A percentile compares a stretch with the other conserved stretches of the same genome.
These are phyloP conservation scores for Euglossa dilemma DNA, from an alignment of 1,140 invertebrate species.

Conservation along the genomic window DNA sequence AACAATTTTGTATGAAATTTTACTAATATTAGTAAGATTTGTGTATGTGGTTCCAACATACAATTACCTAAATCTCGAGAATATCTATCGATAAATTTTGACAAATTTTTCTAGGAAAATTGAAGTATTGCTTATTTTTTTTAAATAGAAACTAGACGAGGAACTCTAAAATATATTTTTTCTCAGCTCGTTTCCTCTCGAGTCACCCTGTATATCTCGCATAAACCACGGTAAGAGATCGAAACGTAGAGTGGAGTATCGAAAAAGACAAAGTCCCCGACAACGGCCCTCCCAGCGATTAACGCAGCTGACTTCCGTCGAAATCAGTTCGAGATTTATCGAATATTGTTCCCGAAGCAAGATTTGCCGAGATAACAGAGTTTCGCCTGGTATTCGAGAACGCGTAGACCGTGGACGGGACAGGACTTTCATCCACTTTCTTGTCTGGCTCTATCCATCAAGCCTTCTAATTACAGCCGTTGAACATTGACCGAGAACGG, in stretches of 20 bases:
- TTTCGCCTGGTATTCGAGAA: neutral
- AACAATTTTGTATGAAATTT: too few species aligned
- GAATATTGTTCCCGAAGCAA: constrained; percentile 8
- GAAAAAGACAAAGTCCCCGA: neutral
- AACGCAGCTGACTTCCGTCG: neutral
- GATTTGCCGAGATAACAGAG: constrained; percentile 16
- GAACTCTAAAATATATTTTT: too few species aligned
- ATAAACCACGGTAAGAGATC: neutral
- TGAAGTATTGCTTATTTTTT: too few species aligned
- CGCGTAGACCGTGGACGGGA: neutral
- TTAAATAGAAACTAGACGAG: too few species aligned
- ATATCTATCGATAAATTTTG: too few species aligned
- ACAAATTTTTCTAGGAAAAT: too few species aligned
- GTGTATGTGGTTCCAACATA: too few species aligned
- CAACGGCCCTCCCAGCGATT: neutral
- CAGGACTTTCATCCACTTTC: constrained; percentile 31
- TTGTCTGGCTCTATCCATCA: constrained; percentile 28
- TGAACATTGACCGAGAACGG: constrained; percentile 8
- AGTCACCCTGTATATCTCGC: neutral
- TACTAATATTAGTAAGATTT: too few species aligned
- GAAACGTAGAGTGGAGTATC: neutral
- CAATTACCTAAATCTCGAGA: too few species aligned
- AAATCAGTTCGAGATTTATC: constrained; percentile 16
- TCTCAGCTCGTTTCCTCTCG: too few species aligned
- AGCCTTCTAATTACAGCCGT: constrained; percentile 27